phyloP scores from a whole-genome alignment of 2,888 invertebrate genomes.

The Ormyrus pomaceus region DNA sequence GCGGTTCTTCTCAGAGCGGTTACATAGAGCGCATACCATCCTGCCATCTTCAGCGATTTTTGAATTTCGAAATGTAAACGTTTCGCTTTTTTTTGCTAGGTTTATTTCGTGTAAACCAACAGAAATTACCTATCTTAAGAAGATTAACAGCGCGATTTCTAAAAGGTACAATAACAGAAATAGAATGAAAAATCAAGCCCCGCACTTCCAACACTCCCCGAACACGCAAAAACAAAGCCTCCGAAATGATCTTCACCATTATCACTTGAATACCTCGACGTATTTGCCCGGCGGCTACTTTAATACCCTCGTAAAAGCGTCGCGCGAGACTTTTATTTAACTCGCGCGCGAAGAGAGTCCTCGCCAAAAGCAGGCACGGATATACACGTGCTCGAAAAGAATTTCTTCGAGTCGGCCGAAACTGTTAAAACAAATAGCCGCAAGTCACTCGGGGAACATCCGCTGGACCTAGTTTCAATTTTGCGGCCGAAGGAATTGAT shows the following conservation, averaged over 20 bases:
- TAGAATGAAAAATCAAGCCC: too few relatives aligned
- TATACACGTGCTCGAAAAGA: background rate
- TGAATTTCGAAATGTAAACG: constrained; percentile 3
- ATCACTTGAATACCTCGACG: too few relatives aligned
- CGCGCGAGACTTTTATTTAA: too few relatives aligned
- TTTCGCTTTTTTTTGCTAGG: background rate
- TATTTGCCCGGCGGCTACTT: too few relatives aligned
- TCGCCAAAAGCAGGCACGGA: too few relatives aligned
- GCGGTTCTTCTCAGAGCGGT: background rate
- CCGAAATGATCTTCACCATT: too few relatives aligned
- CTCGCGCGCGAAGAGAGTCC: too few relatives aligned
- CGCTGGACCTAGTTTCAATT: constrained; percentile 29
- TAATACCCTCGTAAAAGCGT: too few relatives aligned
- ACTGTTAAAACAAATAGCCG: constrained; percentile 4
- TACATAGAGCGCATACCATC: background rate
- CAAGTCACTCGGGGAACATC: constrained; percentile 12
- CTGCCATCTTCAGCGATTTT: background rate
- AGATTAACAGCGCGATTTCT: too few relatives aligned
- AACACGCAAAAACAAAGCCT: too few relatives aligned
- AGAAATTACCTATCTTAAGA: background rate
- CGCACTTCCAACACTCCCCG: too few relatives aligned
- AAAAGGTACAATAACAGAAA: too few relatives aligned
- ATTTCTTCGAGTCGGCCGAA: background rate
- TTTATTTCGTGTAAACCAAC: background rate
- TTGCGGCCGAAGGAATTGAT: constrained; percentile 11